These are phyloP conservation scores for Vidua macroura DNA, from an alignment of 2,113 vertebrate species.

Conservation along the genomic window DNA sequence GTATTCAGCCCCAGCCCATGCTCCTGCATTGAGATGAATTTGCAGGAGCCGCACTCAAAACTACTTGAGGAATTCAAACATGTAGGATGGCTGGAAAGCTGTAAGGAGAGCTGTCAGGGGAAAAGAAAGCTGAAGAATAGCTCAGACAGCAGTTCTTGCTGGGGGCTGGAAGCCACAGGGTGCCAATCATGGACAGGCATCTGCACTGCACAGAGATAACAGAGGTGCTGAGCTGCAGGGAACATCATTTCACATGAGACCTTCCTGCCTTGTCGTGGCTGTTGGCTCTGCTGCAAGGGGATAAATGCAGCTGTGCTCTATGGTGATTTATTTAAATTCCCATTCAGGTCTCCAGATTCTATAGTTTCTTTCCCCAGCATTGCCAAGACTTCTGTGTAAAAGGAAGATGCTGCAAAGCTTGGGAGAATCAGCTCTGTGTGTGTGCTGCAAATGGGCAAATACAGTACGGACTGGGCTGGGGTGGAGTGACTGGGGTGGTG, in stretches of 20 bases:
- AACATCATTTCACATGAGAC: background rate
- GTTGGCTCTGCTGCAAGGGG: background rate
- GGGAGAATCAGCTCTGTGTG: background rate
- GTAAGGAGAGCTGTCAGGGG: background rate
- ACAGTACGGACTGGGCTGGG: background rate
- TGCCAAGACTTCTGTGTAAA: background rate
- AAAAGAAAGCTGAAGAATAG: background rate
- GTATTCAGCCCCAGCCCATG: background rate
- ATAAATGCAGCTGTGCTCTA: background rate
- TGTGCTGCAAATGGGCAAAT: background rate
- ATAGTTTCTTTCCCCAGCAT: background rate
- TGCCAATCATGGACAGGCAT: background rate
- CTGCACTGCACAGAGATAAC: background rate
- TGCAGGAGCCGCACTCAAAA: background rate
- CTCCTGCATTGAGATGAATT: conserved; percentile 3
- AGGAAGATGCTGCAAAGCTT: background rate
- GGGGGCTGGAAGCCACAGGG: background rate
- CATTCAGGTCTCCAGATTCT: background rate
- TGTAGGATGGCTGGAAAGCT: background rate
- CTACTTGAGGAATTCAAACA: background rate
- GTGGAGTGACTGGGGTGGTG: background rate
- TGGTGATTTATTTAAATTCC: background rate
- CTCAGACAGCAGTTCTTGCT: background rate
- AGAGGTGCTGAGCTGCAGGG: background rate
- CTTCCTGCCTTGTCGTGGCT: background rate